Evolutionary conservation across 2,888 invertebrate species (phyloP).

Genomic region (Calameuta pallipes): DNA sequence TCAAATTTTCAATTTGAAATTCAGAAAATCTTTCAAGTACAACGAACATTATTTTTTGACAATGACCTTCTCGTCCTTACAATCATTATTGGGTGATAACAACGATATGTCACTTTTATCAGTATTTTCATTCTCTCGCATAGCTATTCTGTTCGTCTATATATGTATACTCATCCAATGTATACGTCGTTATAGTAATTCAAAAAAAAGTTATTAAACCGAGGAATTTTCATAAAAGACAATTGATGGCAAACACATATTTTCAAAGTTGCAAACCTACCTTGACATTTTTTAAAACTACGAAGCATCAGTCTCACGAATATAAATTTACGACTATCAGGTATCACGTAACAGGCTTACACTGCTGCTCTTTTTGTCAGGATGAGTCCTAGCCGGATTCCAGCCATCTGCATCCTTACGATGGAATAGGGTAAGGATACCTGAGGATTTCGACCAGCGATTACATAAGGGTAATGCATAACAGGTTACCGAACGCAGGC

Average conservation of each 20-base stretch:
- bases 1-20: too few relatives aligned
- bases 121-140: background rate
- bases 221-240: background rate
- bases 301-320: background rate
- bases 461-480: background rate
- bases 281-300: background rate
- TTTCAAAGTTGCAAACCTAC: too few relatives aligned
- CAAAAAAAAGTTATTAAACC: too few relatives aligned
- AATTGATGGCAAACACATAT: too few relatives aligned
- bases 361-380: background rate
- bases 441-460: background rate
- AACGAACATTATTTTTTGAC: too few relatives aligned
- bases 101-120: background rate
- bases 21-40: too few relatives aligned
- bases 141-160: background rate
- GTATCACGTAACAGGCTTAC: background rate
- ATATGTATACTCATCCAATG: background rate
- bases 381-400: background rate
- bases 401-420: background rate
- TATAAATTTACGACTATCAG: background rate
- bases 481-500: background rate
- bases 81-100: too few relatives aligned
- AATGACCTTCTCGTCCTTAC: too few relatives aligned
- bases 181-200: background rate
- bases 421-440: background rate